Base-by-base conservation (phyloP, 1,140 invertebrate genomes). In the Tetramorium alpestre region DNA sequence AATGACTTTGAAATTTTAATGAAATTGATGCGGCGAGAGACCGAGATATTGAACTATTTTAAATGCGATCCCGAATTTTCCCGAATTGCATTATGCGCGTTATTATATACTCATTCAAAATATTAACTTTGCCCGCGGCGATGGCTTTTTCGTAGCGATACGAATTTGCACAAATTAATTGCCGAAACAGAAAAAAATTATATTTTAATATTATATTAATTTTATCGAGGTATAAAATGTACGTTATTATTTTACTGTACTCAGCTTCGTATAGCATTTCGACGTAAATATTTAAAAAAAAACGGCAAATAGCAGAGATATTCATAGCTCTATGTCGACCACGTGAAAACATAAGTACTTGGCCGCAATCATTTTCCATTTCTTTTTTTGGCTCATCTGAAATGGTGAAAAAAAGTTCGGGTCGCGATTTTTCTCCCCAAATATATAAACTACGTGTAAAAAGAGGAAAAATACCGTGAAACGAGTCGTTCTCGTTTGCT, bases 401-500 rank as follows among this genome's bases (percentile, higher is more conserved):
- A 60, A 73, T 18, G n/a, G 8, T 69, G 18, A n/a, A 49, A 72
- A 75, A 84, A 75, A 81, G 0, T 58, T 54, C 10, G 3, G 80
- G 51, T 47, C 41, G 54, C 69, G 51, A 84, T 84, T 84, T 73
- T 84, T 84, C 44, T 81, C 49, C 33, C 13, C 41, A 60, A 81
- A 81, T 81, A 25, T 75, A 84, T 84, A 84, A 84, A 84, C 80
- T 84, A 84, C 69, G 80, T 75, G 69, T 70, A 51, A 60, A 84
- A 73, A 60, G 41, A 62, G 51, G 41, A 73, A 58, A 84, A 84
- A 49, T 75, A 8, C 54, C 54, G 41, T 49, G 54, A 84, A 84
- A 84, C 80, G 54, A 84, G 69, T 25, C 69, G 41, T 73, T 62
- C 69, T 75, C 44, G 69, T 84, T 84, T 84, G 41, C 25, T 84